Evolutionary conservation across 2,888 invertebrate genomes (phyloP).

Genomic region (Conomelus anceps): DNA sequence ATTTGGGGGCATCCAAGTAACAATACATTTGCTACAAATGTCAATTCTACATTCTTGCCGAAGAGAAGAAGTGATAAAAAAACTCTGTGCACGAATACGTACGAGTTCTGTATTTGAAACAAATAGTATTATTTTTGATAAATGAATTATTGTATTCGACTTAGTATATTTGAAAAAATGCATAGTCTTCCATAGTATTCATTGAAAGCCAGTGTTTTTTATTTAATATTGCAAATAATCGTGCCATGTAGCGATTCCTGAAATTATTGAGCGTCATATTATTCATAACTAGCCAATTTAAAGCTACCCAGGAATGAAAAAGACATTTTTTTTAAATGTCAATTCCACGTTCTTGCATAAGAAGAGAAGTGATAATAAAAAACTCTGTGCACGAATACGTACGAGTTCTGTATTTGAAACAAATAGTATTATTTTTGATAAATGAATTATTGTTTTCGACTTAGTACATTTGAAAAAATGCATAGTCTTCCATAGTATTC

Average conservation of each 20-base stretch:
- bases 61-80: background rate
- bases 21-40: background rate
- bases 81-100: background rate
- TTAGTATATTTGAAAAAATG: too few species aligned
- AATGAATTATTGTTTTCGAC: too few species aligned
- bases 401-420: background rate
- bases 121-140: background rate
- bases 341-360: background rate
- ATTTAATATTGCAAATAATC: too few species aligned
- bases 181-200: too few species aligned
- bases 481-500: too few species aligned
- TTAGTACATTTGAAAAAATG: too few species aligned
- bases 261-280: too few species aligned
- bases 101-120: background rate
- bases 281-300: too few species aligned
- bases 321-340: background rate
- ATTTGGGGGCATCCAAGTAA: constrained; percentile 32
- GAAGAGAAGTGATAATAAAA: background rate
- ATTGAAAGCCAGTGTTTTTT: too few species aligned
- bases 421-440: background rate
- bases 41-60: background rate
- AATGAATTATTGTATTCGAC: too few species aligned
- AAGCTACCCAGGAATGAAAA: too few species aligned
- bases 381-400: background rate
- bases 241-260: too few species aligned